These are phyloP conservation scores for Crossaster papposus DNA, from an alignment of 53 echinoderm and acorn worm species.

Conservation along the genomic window DNA sequence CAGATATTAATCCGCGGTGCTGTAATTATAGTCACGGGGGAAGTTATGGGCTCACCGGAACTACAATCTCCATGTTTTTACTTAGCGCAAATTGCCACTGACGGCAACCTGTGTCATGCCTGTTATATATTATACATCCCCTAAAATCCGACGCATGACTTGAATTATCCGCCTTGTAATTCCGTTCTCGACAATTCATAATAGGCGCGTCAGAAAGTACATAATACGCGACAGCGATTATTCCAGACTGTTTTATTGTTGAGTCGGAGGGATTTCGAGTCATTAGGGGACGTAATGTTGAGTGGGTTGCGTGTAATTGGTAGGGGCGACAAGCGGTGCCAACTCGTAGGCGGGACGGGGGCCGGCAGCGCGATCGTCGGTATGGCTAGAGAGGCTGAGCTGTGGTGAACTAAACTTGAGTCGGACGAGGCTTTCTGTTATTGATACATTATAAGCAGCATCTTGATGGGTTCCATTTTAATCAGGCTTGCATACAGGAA, in stretches of 20 bases:
- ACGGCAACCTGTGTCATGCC: conserved; percentile 4
- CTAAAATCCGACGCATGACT: not conserved
- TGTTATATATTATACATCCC: not conserved
- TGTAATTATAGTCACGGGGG: conserved; percentile 36
- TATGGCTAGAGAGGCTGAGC: not conserved
- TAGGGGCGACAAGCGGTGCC: conserved; percentile 19
- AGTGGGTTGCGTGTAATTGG: conserved; percentile 54
- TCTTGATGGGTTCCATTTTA: not conserved
- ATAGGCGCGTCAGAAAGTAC: not conserved
- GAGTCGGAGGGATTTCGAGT: conserved; percentile 1
- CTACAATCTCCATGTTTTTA: conserved; percentile 35
- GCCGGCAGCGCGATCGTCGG: not conserved
- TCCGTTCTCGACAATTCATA: not conserved
- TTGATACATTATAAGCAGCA: not conserved
- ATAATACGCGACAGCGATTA: not conserved
- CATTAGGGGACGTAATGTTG: conserved; percentile 30
- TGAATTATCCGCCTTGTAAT: not conserved
- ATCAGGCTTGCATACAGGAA: not conserved
- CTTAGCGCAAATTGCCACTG: conserved; percentile 52
- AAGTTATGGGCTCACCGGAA: conserved; percentile 20
- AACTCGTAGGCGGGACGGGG: not conserved
- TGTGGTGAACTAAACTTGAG: not conserved
- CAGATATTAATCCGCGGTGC: conserved; percentile 30
- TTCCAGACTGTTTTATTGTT: not conserved
- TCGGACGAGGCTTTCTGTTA: not conserved